Evolutionary conservation across 1,140 invertebrate species (phyloP).

Genomic region (Drosophila suzukii): DNA sequence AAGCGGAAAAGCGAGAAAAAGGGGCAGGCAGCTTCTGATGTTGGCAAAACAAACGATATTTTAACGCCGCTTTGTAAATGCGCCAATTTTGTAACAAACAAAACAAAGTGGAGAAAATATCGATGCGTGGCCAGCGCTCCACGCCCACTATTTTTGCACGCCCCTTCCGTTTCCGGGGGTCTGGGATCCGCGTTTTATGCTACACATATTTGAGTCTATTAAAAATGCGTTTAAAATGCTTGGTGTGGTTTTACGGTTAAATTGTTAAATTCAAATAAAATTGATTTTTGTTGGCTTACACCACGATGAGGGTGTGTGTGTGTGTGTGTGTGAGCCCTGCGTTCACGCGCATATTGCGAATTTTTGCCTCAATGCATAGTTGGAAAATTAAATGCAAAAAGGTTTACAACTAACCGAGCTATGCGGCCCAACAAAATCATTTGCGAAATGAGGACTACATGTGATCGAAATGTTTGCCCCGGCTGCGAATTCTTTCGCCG

Average conservation of each 20-base stretch:
- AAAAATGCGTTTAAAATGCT: conserved; percentile 84
- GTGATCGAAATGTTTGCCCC: conserved; percentile 39
- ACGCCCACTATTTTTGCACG: background rate
- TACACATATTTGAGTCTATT: conserved; percentile 84
- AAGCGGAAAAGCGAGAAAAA: background rate
- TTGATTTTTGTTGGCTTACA: conserved; percentile 70
- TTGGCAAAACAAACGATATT: conserved; percentile 63
- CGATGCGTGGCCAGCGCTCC: conserved; percentile 38
- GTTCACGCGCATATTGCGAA: conserved; percentile 48
- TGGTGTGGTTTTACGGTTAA: conserved; percentile 84
- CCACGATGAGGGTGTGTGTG: conserved; percentile 1
- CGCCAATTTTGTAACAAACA: conserved; percentile 78
- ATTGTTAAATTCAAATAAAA: conserved; percentile 83
- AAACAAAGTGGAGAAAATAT: conserved; percentile 66
- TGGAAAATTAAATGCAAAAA: conserved; percentile 60
- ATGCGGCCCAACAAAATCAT: conserved; percentile 49
- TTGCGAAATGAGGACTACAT: conserved; percentile 43
- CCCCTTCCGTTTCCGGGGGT: background rate
- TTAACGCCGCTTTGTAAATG: conserved; percentile 79
- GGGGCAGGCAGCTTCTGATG: conserved; percentile 12
- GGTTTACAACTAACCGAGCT: conserved; percentile 51
- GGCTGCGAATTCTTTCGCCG: conserved; percentile 12
- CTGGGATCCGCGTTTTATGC: conserved; percentile 63
- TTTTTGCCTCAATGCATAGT: conserved; percentile 54
- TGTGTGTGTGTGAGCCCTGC: conserved; percentile 2